Conservation (phyloP, 2,888 invertebrate genomes). For the Syrphus vitripennis region DNA sequence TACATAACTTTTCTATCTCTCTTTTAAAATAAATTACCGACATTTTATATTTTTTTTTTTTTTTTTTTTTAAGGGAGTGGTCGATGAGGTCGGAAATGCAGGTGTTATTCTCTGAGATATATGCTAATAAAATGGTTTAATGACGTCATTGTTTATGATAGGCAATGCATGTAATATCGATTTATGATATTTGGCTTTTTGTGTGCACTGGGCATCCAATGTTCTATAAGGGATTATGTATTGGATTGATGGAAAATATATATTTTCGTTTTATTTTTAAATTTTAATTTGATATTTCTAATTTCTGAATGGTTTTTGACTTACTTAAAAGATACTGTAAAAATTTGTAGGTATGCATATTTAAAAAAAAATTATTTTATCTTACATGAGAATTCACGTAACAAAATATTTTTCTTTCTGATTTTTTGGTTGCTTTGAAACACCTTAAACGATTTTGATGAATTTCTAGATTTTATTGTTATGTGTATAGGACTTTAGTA, state of each 20-base stretch:
- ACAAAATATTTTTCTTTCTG: too few relatives aligned
- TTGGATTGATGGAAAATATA: background rate
- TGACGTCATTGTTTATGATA: slow-evolving; percentile 25
- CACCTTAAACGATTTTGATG: too few relatives aligned
- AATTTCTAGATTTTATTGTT: too few relatives aligned
- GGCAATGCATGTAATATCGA: slow-evolving; percentile 11
- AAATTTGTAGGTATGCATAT: too few relatives aligned
- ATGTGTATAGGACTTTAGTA: too few relatives aligned
- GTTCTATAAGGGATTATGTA: background rate
- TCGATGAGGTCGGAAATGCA: slow-evolving; percentile 41
- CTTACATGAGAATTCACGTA: too few relatives aligned
- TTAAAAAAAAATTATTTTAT: too few relatives aligned
- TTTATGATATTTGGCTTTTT: background rate
- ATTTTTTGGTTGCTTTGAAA: too few relatives aligned
- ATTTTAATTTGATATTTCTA: too few relatives aligned
- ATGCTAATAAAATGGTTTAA: background rate
- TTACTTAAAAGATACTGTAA: too few relatives aligned
- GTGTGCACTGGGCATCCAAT: background rate
- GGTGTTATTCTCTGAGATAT: slow-evolving; percentile 8
- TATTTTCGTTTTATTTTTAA: background rate
- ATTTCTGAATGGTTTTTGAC: too few relatives aligned
- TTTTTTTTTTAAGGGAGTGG: slow-evolving; percentile 41
- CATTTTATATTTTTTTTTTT: background rate
- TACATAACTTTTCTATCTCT: background rate
- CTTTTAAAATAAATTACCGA: slow-evolving; percentile 6